A percentile compares a stretch with the other conserved stretches of the same genome.
Conservation (phyloP, 2,797 vertebrate species). For the Notolepis coatsorum region DNA sequence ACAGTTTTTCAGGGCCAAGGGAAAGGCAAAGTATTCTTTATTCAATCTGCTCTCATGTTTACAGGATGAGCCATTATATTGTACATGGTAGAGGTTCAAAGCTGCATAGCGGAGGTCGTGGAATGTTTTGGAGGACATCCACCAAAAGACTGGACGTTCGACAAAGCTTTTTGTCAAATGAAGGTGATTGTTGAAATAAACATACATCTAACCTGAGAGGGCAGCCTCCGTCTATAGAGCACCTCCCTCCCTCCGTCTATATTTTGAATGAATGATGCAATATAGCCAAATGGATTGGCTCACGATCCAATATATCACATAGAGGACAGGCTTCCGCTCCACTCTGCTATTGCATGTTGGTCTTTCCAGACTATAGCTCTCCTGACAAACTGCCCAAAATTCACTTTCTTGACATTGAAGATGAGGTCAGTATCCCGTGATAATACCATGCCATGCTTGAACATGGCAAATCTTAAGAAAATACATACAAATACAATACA, state of each 20-base stretch:
- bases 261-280: slow-evolving; percentile 54
- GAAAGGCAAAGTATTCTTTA: slow-evolving; percentile 82
- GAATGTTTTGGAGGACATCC: slow-evolving; percentile 34
- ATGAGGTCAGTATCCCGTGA: slow-evolving; percentile 37
- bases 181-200: slow-evolving; percentile 36
- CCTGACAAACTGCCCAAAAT: slow-evolving; percentile 21
- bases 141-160: slow-evolving; percentile 31
- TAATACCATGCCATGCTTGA: slow-evolving; percentile 30
- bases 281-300: slow-evolving; percentile 40
- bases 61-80: slow-evolving; percentile 73
- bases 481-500: slow-evolving; percentile 16
- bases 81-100: slow-evolving; percentile 36
- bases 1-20: slow-evolving; percentile 75
- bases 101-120: not conserved
- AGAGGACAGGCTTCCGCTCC: slow-evolving; percentile 42
- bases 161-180: slow-evolving; percentile 24
- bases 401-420: slow-evolving; percentile 26
- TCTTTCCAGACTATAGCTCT: slow-evolving; percentile 18
- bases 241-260: slow-evolving; percentile 11
- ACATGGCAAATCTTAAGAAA: slow-evolving; percentile 5
- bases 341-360: slow-evolving; percentile 34
- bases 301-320: slow-evolving; percentile 38
- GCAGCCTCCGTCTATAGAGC: slow-evolving; percentile 7
- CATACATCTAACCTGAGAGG: slow-evolving; percentile 41
- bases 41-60: slow-evolving; percentile 81